phyloP scores from a whole-genome alignment of 1,140 invertebrate genomes.

The Panulirus ornatus region DNA sequence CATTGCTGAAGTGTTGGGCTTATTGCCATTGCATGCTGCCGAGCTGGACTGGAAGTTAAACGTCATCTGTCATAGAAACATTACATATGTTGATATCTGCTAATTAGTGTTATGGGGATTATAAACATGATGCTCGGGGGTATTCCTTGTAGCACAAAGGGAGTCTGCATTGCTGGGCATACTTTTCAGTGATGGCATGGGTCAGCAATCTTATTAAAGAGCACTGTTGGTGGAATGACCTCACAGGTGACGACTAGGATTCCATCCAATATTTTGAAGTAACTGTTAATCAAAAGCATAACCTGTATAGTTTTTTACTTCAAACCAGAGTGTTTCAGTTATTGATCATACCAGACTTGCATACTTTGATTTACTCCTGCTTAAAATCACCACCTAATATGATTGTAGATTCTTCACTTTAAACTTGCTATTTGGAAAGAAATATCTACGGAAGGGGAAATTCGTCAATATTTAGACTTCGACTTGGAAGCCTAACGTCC shows the following conservation, averaged over 20 bases:
- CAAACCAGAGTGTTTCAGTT: conserved; percentile 49
- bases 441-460: conserved; percentile 63
- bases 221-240: conserved; percentile 51
- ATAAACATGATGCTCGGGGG: conserved; percentile 33
- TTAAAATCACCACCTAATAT: conserved; percentile 36
- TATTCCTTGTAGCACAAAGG: conserved; percentile 49
- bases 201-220: conserved; percentile 31
- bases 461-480: conserved; percentile 68
- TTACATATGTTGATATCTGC: conserved; percentile 43
- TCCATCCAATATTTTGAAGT: conserved; percentile 68
- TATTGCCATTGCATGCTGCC: conserved; percentile 30
- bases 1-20: conserved; percentile 35
- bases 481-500: conserved; percentile 63
- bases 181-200: conserved; percentile 54
- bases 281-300: conserved; percentile 69
- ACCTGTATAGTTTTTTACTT: conserved; percentile 73
- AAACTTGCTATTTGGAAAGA: conserved; percentile 46
- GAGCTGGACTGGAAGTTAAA: conserved; percentile 25
- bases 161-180: conserved; percentile 5
- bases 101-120: conserved; percentile 38
- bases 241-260: conserved; percentile 63
- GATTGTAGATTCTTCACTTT: conserved; percentile 54
- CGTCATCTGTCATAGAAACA: conserved; percentile 6
- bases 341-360: conserved; percentile 46
- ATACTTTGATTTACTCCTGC: conserved; percentile 42